These are phyloP conservation scores for Hemicrepidius hirtus DNA, from an alignment of 2,888 invertebrate species.

Conservation along the genomic window DNA sequence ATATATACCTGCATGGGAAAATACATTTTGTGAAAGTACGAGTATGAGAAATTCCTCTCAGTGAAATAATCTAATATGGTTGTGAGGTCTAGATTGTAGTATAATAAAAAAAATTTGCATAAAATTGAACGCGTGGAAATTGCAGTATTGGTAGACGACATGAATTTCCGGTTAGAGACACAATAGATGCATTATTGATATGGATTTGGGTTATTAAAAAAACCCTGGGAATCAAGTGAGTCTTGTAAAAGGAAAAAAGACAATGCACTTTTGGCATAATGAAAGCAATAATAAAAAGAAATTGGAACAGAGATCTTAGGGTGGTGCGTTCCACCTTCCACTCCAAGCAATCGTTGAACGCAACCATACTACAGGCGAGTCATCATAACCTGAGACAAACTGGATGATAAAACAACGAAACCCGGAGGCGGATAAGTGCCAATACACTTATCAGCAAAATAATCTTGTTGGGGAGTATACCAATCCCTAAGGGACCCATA, in stretches of 20 bases:
- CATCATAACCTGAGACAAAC: too few species aligned
- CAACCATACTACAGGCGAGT: too few species aligned
- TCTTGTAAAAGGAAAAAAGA: background rate
- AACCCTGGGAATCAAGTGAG: background rate
- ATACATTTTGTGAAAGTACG: background rate
- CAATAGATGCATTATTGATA: background rate
- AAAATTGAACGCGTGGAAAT: slow-evolving; percentile 20
- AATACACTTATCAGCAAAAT: too few species aligned
- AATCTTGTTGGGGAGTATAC: too few species aligned
- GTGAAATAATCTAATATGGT: background rate
- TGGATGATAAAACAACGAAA: too few species aligned
- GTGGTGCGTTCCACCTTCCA: too few species aligned
- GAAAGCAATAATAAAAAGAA: too few species aligned
- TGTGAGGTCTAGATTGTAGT: background rate
- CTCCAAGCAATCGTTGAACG: too few species aligned
- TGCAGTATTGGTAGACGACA: background rate
- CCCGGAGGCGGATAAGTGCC: too few species aligned
- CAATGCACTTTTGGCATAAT: too few species aligned
- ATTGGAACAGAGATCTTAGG: too few species aligned
- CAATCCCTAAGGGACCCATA: too few species aligned
- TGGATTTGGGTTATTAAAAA: slow-evolving; percentile 6
- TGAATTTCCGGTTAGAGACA: background rate
- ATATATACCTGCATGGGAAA: background rate
- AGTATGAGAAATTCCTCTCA: background rate
- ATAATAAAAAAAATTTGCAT: slow-evolving; percentile 2